These are phyloP conservation scores for Panzeria rudis DNA, from an alignment of 2,888 invertebrate species.

Conservation along the genomic window DNA sequence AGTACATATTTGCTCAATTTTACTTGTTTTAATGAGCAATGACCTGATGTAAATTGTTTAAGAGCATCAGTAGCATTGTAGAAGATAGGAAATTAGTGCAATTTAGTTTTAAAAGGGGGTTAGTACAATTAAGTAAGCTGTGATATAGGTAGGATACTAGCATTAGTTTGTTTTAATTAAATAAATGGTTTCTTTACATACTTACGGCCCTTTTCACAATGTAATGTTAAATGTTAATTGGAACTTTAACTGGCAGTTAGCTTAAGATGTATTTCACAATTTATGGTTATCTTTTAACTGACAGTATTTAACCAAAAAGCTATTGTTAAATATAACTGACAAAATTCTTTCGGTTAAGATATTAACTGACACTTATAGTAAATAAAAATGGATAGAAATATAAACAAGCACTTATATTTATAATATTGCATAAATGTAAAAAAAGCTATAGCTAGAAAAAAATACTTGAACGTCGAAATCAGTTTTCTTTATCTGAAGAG, in stretches of 20 bases:
- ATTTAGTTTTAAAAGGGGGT: too few relatives aligned
- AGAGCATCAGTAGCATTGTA: too few relatives aligned
- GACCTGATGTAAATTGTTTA: too few relatives aligned
- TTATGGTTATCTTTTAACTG: constrained; percentile 5
- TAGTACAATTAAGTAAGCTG: too few relatives aligned
- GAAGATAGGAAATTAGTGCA: too few relatives aligned
- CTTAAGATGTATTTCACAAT: neutral
- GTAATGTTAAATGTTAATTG: constrained; percentile 1
- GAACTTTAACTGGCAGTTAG: constrained; percentile 16
- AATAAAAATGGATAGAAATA: constrained; percentile 6
- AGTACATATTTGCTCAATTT: too few relatives aligned
- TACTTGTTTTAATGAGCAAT: too few relatives aligned
- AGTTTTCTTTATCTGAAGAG: constrained; percentile 16
- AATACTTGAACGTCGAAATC: constrained; percentile 1
- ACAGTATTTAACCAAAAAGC: constrained; percentile 4
- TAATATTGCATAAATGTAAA: constrained; percentile 11
- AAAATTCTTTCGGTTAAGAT: constrained; percentile 7
- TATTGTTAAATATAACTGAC: constrained; percentile 19
- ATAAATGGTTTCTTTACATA: too few relatives aligned
- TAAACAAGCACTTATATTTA: constrained; percentile 12
- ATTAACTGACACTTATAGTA: neutral
- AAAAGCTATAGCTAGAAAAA: constrained; percentile 8
- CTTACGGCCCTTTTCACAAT: constrained; percentile 10
- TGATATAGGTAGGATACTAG: too few relatives aligned
- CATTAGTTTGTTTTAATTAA: too few relatives aligned